A percentile compares a stretch with the other conserved stretches of the same genome.
phyloP scores from a whole-genome alignment of 2,888 invertebrate genomes.

The Limnephilus lunatus region DNA sequence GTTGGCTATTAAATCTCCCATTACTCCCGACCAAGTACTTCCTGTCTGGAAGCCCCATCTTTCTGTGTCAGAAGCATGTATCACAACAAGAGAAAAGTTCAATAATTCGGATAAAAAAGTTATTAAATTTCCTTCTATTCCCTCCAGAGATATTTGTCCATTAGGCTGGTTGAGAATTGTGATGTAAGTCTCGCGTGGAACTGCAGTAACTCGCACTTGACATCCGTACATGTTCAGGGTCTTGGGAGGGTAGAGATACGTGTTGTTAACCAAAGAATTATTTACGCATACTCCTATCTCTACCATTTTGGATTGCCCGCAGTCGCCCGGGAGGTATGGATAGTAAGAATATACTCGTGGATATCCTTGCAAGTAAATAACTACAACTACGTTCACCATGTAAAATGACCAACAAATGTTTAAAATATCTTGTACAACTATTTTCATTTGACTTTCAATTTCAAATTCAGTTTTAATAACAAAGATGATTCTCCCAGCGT shows the following conservation, averaged over 20 bases:
- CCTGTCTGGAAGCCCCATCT: conserved; percentile 42
- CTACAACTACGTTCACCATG: conserved; percentile 57
- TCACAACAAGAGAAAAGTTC: conserved; percentile 52
- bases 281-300: conserved; percentile 54
- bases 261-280: conserved; percentile 19
- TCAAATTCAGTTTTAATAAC: conserved; percentile 41
- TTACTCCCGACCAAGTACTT: conserved; percentile 52
- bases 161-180: background rate
- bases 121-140: conserved; percentile 59
- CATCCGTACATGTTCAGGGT: conserved; percentile 53
- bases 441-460: background rate
- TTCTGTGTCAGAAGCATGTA: background rate
- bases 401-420: conserved; percentile 50
- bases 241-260: conserved; percentile 56
- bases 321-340: conserved; percentile 46
- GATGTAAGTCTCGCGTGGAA: conserved; percentile 50
- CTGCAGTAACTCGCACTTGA: conserved; percentile 38
- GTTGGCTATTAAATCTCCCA: conserved; percentile 53
- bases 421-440: conserved; percentile 49
- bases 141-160: conserved; percentile 28
- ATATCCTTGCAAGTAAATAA: conserved; percentile 33
- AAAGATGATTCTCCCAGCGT: conserved; percentile 56
- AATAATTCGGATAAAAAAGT: conserved; percentile 42
- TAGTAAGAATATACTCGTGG: conserved; percentile 52
- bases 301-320: conserved; percentile 42